Evolutionary conservation across 2,888 invertebrate species (phyloP).

Genomic region (Acheta domesticus): DNA sequence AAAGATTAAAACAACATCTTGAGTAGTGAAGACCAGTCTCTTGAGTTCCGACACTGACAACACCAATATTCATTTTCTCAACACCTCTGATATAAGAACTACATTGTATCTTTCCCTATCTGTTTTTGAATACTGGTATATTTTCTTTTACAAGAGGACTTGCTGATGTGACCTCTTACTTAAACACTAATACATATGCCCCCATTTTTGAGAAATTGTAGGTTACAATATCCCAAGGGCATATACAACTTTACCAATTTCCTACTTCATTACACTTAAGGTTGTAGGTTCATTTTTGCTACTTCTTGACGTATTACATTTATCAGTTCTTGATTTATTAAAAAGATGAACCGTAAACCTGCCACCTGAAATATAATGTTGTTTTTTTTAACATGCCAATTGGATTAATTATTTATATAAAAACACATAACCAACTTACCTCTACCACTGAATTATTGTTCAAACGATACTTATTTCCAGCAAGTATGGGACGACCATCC

Average conservation of each 20-base stretch:
- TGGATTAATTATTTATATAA: neutral
- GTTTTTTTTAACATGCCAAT: slow-evolving; percentile 3
- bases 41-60: no score
- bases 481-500: slow-evolving; percentile 84
- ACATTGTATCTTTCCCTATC: neutral
- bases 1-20: no score
- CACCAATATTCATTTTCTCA: no score
- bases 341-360: slow-evolving; percentile 86
- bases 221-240: neutral
- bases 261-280: slow-evolving; percentile 26
- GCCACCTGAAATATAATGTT: slow-evolving; percentile 63
- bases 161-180: neutral
- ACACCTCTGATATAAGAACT: neutral
- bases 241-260: neutral
- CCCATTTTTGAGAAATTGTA: no score
- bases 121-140: neutral
- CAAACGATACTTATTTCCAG: slow-evolving; percentile 84
- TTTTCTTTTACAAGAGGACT: slow-evolving; percentile 3
- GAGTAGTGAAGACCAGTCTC: no score
- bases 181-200: neutral
- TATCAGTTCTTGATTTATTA: slow-evolving; percentile 88
- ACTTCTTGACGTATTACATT: slow-evolving; percentile 85
- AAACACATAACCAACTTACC: slow-evolving; percentile 50
- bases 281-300: slow-evolving; percentile 66
- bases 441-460: slow-evolving; percentile 94